Evolutionary conservation across 2,888 invertebrate genomes (phyloP), one percentile per base, ranked within the genome.

Genomic region (Melolontha melolontha): DNA sequence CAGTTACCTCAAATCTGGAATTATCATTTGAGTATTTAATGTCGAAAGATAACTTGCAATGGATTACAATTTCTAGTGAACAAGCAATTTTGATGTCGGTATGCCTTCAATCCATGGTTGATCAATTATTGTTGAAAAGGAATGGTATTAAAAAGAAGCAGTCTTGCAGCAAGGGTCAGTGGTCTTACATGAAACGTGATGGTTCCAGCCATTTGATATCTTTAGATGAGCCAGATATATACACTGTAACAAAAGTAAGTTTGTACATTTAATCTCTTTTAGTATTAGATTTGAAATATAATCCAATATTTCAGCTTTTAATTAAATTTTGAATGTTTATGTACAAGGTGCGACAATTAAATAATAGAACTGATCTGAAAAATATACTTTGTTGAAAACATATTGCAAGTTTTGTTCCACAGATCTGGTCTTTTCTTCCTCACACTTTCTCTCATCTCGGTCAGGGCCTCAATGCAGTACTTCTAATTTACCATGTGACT

Each of bases 31-130:
- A 98, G 84, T 98, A 98, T 86, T 88, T 98, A 68, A 90, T 97
- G 85, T 91, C 92, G 29, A 95, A 93, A 84, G 95, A 97, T 80
- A 92, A 92, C 72, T 86, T 98, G 69, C 92, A 95, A 79, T 98
- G 98, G 98, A 92, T 98, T 71, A 96, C 95, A 17, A 89, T 98
- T 75, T 88, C 90, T 64, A 97, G 96, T 74, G 92, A 94, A 73
- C 94, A 95, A 84, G 95, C 97, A 0, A 97, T 98, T 81, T 88
- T 98, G 71, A 95, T 99, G 88, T 97, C 97, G 34, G 93, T 97
- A 66, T 96, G 96, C 80, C 86, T 99, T 67, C 94, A 97, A 87
- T 92, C 94, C 5, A 95, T 98, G 89, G 98, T 98, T 0, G 96
- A 97, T 79, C 98, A 98, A 82, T 85, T 98, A 75, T 86, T 93